Evolutionary conservation across 1,140 invertebrate species (phyloP), one percentile per base, ranked within the genome.

Genomic region (Pantala flavescens): DNA sequence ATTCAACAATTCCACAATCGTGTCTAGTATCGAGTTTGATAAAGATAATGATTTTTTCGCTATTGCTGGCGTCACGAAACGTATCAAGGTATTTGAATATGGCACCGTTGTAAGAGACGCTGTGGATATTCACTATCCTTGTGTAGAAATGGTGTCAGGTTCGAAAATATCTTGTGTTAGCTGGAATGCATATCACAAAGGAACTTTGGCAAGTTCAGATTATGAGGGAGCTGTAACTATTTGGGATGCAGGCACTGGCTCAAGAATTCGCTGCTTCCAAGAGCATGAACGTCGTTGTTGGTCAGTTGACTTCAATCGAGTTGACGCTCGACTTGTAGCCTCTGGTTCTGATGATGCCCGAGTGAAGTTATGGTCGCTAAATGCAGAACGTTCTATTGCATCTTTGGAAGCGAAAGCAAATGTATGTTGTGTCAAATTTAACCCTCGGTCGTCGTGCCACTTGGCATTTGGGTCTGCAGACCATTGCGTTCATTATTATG

Each of bases 351-450:
- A 98, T 85, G 96, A 98, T 84, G 91, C 94, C 14, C 89, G 93
- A 81, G 95, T 98, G 0, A 98, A 98, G 84, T 84, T 98, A 3
- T 98, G 96, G 94, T 92, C 94, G 14, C 85, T 95, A 0, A 94
- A 94, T 81, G 87, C 87, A 16, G 93, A 96, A 75, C 90, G 94
- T 79, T 97, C 95, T 0, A 88, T 97, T 11, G 90, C 93, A 2
- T 93, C 90, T 21, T 82, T 97, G 10, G 93, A 96, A 82, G 93
- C 93, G 0, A 94, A 95, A 83, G 94, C 94, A 0, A 97, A 98
- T 84, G 95, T 98, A 28, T 98, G 96, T 83, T 98, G 95, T 84
- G 96, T 98, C 0, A 93, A 97, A 81, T 98, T 98, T 84, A 97
- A 96, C 84, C 96, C 96, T 7, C 85, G 89, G 71, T 95, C 91